phyloP scores from a whole-genome alignment of 2,797 vertebrate genomes.

The Gastrophryne carolinensis region DNA sequence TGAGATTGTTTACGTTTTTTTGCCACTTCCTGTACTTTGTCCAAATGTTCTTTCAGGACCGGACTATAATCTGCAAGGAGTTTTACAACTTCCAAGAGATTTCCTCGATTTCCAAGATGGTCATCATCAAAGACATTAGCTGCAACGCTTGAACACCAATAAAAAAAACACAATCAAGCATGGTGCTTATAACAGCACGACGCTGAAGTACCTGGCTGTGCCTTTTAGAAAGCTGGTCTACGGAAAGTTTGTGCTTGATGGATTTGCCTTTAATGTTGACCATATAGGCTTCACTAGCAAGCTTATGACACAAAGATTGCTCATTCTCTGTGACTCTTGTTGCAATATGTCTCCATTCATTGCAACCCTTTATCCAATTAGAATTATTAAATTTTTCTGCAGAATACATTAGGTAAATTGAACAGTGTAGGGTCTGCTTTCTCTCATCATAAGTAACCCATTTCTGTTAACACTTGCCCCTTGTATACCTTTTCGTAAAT shows the following conservation, averaged over 20 bases:
- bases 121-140: background rate
- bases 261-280: background rate
- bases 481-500: background rate
- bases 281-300: background rate
- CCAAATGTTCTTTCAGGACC: background rate
- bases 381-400: background rate
- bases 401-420: background rate
- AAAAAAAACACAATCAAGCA: background rate
- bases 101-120: background rate
- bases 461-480: background rate
- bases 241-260: background rate
- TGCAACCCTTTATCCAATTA: background rate
- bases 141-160: background rate
- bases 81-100: background rate
- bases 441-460: background rate
- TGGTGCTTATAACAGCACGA: background rate
- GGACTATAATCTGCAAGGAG: constrained; percentile 1
- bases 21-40: background rate
- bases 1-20: background rate
- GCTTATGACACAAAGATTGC: background rate
- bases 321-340: background rate
- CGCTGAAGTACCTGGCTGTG: background rate
- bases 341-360: background rate
- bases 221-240: background rate
- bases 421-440: background rate